Base-by-base conservation (phyloP, 2,797 vertebrate genomes). In the Intellagama lesueurii region DNA sequence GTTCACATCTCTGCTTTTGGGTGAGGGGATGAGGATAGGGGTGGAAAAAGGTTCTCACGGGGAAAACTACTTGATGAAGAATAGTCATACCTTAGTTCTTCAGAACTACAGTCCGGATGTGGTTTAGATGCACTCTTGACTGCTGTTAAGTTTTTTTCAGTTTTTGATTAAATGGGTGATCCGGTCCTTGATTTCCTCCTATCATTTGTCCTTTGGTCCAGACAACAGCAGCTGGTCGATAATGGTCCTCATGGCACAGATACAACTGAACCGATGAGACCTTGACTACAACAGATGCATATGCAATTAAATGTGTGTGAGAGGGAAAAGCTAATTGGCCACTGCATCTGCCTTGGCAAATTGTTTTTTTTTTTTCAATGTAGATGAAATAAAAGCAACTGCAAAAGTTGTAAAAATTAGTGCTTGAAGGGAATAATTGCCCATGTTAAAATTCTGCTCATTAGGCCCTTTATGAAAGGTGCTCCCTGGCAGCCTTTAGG, bases 401-500 rank as follows among this genome's bases (percentile, higher is more conserved):
- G 22, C 56, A 69, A 1, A 26, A 60, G 83, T n/a, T 16, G 47
- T 9, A 90, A 87, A 75, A 76, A 80, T 40, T 12, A 40, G 75
- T 12, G 1, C 30, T 60, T 26, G 85, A 0, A 0, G 0, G 17
- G 66, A 89, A 47, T 87, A 79, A 49, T 2, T 56, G 78, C 30
- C 35, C 89, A 76, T 32, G 87, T 92, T 87, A 69, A 92, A 87
- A 75, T 88, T 78, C 64, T 73, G 32, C 89, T 89, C 88, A 28
- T 93, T 81, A 87, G 22, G 60, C 76, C 4, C 0, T 91, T 92
- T 94, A 92, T 81, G 52, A 87, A 69, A 35, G 66, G 40, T 76
- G 90, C 92, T 91, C 89, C 93, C 84, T 94, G 80, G 89, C 91
- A 92, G 87, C 80, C 86, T 79, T 47, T 60, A 90, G 82, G 91